phyloP scores from a whole-genome alignment of 2,113 vertebrate genomes.

The cat (Felis catus) region DNA sequence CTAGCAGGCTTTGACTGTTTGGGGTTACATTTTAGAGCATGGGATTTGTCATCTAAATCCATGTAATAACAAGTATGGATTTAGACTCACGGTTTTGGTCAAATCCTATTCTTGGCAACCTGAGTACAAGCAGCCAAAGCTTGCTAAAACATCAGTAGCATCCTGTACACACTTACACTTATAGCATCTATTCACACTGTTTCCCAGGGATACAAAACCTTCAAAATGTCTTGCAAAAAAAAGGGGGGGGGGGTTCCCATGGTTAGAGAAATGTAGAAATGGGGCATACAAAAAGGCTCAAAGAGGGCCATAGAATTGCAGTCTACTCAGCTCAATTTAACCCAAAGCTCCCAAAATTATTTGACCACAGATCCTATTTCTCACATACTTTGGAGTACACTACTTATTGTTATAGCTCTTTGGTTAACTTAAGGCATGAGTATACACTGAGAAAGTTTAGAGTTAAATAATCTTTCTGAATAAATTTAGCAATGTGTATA shows the following conservation, averaged over 20 bases:
- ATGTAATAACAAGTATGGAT: constrained; percentile 45
- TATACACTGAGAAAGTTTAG: not conserved
- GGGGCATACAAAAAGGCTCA: not conserved
- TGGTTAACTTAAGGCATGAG: not conserved
- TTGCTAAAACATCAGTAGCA: not conserved
- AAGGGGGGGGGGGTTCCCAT: not conserved
- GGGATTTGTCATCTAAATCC: constrained; percentile 59
- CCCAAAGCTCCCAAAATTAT: not conserved
- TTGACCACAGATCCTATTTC: not conserved
- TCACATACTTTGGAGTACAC: not conserved
- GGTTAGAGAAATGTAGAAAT: not conserved
- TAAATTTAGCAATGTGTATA: not conserved
- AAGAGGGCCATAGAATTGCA: not conserved
- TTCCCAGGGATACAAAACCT: not conserved
- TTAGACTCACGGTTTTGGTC: constrained; percentile 5
- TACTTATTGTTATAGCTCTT: not conserved
- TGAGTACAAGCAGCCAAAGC: not conserved
- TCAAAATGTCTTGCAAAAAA: not conserved
- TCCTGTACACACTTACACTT: not conserved
- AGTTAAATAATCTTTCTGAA: constrained; percentile 7
- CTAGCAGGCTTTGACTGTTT: not conserved
- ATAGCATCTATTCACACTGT: not conserved
- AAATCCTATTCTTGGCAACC: constrained; percentile 29
- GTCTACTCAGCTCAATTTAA: not conserved
- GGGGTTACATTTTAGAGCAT: constrained; percentile 35